A percentile compares a stretch with the other conserved stretches of the same genome.
Conservation (phyloP, 2,113 vertebrate genomes). For the Muntiacus reevesi region DNA sequence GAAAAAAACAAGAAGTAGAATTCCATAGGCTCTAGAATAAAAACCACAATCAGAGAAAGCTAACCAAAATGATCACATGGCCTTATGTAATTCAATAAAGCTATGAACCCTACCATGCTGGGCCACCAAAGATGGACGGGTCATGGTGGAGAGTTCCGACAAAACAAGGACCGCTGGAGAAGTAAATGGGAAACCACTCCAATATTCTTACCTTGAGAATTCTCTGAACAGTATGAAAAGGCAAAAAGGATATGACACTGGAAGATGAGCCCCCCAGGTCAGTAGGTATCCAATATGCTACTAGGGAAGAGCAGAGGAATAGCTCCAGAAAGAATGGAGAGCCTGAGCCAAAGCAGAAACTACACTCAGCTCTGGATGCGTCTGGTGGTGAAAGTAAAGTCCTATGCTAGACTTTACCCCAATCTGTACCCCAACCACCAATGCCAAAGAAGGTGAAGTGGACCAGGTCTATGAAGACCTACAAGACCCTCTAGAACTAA, state of each 20-base stretch:
- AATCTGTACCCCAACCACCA: not conserved
- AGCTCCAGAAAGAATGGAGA: not conserved
- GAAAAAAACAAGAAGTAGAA: not conserved
- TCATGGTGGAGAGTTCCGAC: not conserved
- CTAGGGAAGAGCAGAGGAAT: not conserved
- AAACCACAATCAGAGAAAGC: not conserved
- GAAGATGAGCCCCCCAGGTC: not conserved
- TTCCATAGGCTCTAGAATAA: not conserved
- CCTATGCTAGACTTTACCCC: not conserved
- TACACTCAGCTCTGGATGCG: rapidly evolving
- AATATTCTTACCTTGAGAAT: not conserved
- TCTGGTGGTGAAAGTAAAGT: not conserved
- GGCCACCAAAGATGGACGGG: not conserved
- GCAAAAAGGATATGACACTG: not conserved
- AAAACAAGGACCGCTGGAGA: not conserved
- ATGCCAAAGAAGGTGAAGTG: not conserved
- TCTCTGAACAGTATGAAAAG: not conserved
- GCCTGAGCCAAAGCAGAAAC: not conserved
- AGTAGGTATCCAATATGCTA: not conserved
- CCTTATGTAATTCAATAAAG: not conserved
- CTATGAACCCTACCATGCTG: not conserved
- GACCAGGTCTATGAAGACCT: not conserved
- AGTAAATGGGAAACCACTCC: not conserved
- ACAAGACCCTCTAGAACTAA: not conserved
- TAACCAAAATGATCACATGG: not conserved